These are phyloP conservation scores for Spermophilus dauricus DNA, from an alignment of 2,113 vertebrate genomes.

Conservation along the genomic window DNA sequence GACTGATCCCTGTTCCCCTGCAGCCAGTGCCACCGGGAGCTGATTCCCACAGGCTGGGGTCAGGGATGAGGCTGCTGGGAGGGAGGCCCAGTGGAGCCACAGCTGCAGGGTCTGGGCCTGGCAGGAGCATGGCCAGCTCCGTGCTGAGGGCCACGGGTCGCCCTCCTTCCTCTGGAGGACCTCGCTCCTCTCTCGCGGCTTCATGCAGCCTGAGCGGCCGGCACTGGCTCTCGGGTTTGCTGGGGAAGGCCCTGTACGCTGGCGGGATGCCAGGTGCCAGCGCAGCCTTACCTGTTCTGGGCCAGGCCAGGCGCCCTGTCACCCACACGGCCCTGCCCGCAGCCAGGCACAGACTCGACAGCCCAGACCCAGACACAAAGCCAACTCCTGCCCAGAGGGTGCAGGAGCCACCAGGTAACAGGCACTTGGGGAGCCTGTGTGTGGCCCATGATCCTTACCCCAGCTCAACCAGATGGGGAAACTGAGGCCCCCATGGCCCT, in stretches of 20 bases:
- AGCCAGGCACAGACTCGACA: not conserved
- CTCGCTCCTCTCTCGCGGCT: not conserved
- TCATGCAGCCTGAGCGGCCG: too few species aligned
- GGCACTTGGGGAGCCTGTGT: not conserved
- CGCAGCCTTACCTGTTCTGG: not conserved
- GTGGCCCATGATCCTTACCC: not conserved
- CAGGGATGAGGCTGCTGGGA: accelerated
- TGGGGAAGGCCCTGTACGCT: not conserved
- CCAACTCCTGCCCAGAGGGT: accelerated
- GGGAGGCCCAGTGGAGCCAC: accelerated
- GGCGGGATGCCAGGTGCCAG: not conserved
- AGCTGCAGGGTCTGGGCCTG: not conserved
- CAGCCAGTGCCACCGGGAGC: not conserved
- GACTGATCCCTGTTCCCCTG: not conserved
- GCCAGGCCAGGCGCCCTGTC: too few species aligned
- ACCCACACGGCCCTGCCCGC: too few species aligned
- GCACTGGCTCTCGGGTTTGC: not conserved
- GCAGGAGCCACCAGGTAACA: not conserved
- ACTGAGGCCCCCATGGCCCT: not conserved
- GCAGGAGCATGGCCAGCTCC: not conserved
- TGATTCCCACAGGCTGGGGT: not conserved
- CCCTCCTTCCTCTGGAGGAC: not conserved
- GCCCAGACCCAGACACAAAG: too few species aligned
- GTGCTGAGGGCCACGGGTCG: accelerated
- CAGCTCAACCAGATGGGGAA: not conserved